Conservation (phyloP, 2,888 invertebrate genomes). For the Rhodophaea formosa region DNA sequence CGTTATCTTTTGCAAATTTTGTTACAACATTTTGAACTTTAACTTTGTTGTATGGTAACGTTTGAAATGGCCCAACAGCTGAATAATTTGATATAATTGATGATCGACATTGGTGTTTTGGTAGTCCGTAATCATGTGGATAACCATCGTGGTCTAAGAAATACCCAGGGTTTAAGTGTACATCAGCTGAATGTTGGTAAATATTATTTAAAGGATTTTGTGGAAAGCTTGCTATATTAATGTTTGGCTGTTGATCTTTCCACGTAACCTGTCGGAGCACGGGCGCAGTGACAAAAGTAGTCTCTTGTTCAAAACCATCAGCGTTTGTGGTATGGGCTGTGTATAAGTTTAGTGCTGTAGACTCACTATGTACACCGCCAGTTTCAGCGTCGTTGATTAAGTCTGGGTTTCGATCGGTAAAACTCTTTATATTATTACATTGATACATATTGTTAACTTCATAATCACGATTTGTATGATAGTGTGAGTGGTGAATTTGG, state of each 20-base stretch:
- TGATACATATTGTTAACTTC: constrained; percentile 78
- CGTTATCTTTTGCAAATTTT: constrained; percentile 75
- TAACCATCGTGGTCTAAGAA: constrained; percentile 90
- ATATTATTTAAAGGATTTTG: constrained; percentile 73
- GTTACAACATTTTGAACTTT: constrained; percentile 78
- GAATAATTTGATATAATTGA: constrained; percentile 72
- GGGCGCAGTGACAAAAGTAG: constrained; percentile 63
- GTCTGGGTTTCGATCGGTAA: constrained; percentile 88
- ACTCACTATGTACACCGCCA: constrained; percentile 74
- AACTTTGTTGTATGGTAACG: constrained; percentile 87
- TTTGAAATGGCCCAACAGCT: constrained; percentile 82
- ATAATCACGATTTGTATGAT: constrained; percentile 78
- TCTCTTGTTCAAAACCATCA: constrained; percentile 71
- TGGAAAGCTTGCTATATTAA: constrained; percentile 72
- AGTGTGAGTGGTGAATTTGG: constrained; percentile 81
- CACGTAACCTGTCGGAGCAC: constrained; percentile 79
- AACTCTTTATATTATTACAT: constrained; percentile 74
- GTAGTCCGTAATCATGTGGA: constrained; percentile 88
- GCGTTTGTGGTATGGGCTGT: constrained; percentile 60
- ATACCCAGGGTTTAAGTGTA: constrained; percentile 88
- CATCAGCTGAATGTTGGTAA: constrained; percentile 86
- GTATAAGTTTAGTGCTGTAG: constrained; percentile 69
- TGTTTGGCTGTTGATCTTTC: constrained; percentile 70
- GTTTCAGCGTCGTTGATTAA: constrained; percentile 89
- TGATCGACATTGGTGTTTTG: constrained; percentile 81